Percentiles rank a stretch among this genome's conserved stretches.
Evolutionary conservation across 2,888 invertebrate species (phyloP).

Genomic region (Chymomyza caudatula): DNA sequence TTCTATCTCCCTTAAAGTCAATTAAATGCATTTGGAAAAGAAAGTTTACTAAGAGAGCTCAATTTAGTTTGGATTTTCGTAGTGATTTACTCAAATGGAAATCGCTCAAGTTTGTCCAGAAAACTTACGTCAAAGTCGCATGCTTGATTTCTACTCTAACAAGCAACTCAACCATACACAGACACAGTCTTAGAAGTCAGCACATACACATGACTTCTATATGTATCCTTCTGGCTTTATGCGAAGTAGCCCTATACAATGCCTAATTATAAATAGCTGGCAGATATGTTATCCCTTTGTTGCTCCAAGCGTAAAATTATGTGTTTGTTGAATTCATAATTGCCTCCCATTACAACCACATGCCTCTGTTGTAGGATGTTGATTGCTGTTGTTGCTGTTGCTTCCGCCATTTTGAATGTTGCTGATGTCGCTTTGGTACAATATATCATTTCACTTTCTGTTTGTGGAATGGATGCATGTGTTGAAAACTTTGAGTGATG

Average conservation of each 20-base stretch:
- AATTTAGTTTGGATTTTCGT: constrained; percentile 5
- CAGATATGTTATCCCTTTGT: constrained; percentile 41
- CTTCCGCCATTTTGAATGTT: constrained; percentile 5
- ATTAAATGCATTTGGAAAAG: background rate
- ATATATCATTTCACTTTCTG: constrained; percentile 40
- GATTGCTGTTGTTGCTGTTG: constrained; percentile 5
- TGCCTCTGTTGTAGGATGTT: constrained; percentile 25
- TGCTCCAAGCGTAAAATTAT: constrained; percentile 42
- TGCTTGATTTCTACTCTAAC: background rate
- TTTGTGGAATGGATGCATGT: constrained; percentile 20
- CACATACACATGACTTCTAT: too few relatives aligned
- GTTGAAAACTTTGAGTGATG: constrained; percentile 38
- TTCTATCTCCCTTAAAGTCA: background rate
- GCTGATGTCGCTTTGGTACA: constrained; percentile 1
- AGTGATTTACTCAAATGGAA: background rate
- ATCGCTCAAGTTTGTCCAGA: background rate
- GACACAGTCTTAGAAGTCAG: background rate
- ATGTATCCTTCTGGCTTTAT: background rate
- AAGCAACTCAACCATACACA: constrained; percentile 19
- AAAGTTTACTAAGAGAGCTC: background rate
- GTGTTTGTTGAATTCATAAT: constrained; percentile 47
- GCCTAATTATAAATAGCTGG: constrained; percentile 26
- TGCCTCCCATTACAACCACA: constrained; percentile 39
- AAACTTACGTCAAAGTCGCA: background rate
- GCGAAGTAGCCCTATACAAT: background rate